phyloP scores from a whole-genome alignment of 2,113 vertebrate species.

The Triplophysa siluroides region DNA sequence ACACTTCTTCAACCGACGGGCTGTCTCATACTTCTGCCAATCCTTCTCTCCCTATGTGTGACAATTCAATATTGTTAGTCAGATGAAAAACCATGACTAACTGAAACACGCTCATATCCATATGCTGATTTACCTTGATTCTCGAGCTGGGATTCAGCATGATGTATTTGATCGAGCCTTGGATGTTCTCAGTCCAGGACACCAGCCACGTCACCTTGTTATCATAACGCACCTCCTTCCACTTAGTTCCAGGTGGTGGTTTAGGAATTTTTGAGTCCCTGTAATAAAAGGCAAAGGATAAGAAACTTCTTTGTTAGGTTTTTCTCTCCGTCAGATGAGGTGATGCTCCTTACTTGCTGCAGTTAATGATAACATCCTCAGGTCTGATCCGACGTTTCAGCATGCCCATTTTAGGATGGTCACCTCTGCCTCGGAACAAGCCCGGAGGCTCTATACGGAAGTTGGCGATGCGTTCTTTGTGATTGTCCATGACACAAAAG shows the following conservation, averaged over 20 bases:
- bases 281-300: not conserved
- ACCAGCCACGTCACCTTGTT: conserved; percentile 98
- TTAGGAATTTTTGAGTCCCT: conserved; percentile 91
- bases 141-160: conserved; percentile 98
- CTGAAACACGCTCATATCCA: no score
- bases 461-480: conserved; percentile 95
- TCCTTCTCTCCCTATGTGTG: conserved; percentile 90
- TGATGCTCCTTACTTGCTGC: conserved; percentile 89
- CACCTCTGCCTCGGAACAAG: conserved; percentile 92
- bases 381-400: conserved; percentile 92
- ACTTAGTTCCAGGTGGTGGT: conserved; percentile 90
- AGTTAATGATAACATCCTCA: conserved; percentile 94
- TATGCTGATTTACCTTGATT: conserved; percentile 83
- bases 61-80: not conserved
- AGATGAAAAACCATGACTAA: not conserved
- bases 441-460: conserved; percentile 97
- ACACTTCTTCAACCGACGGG: conserved; percentile 89
- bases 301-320: not conserved
- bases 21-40: conserved; percentile 97
- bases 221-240: conserved; percentile 96
- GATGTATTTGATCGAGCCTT: conserved; percentile 97
- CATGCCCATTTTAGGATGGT: conserved; percentile 99
- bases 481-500: conserved; percentile 97
- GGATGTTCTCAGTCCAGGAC: conserved; percentile 98
- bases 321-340: not conserved